Percentiles rank a stretch among this genome's conserved stretches.
phyloP scores from a whole-genome alignment of 2,888 invertebrate genomes.

The Empis stercorea region DNA sequence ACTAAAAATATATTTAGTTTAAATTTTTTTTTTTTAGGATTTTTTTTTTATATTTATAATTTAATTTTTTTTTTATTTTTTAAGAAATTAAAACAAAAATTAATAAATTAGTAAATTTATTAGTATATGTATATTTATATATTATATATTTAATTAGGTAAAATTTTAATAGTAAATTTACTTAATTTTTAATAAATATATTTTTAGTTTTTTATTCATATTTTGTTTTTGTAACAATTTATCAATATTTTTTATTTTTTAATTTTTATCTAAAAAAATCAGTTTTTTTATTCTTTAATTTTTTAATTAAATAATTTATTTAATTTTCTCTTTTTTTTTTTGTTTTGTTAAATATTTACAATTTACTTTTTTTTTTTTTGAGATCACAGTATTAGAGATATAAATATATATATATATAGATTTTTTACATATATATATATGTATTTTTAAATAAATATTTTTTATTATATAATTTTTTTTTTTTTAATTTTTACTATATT shows the following conservation, averaged over 20 bases:
- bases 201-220: not conserved
- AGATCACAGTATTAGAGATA: conserved; percentile 40
- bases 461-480: conserved; percentile 7
- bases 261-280: not conserved
- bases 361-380: conserved; percentile 19
- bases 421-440: conserved; percentile 3
- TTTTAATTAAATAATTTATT: not conserved
- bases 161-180: too few species aligned
- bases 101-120: too few species aligned
- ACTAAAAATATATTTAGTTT: too few species aligned
- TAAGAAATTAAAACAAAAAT: too few species aligned
- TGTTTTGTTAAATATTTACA: conserved; percentile 27
- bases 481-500: conserved; percentile 3
- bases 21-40: too few species aligned
- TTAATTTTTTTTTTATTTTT: too few species aligned
- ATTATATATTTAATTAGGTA: too few species aligned
- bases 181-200: too few species aligned
- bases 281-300: too few species aligned
- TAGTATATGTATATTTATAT: too few species aligned
- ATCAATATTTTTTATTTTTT: not conserved
- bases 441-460: conserved; percentile 4
- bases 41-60: too few species aligned
- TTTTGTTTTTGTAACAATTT: not conserved
- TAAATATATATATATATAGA: conserved; percentile 21
- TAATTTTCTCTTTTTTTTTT: not conserved